phyloP scores from a whole-genome alignment of 2,888 invertebrate species.

The Slavum lentiscoides region DNA sequence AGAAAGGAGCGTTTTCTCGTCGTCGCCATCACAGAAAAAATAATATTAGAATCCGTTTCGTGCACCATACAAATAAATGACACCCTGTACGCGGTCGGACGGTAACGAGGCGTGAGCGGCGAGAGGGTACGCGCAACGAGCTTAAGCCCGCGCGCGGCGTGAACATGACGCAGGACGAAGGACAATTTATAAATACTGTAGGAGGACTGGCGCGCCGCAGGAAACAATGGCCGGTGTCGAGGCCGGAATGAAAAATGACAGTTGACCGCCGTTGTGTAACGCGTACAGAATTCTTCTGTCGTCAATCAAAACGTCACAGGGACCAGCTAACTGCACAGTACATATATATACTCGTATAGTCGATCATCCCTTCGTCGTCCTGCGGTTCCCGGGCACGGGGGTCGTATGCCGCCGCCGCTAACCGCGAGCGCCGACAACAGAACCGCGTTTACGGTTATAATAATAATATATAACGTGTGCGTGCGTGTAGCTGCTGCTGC shows the following conservation, averaged over 20 bases:
- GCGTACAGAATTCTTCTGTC: constrained; percentile 38
- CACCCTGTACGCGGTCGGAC: too few relatives aligned
- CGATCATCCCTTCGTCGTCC: too few relatives aligned
- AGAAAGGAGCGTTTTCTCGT: too few relatives aligned
- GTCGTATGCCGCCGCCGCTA: too few relatives aligned
- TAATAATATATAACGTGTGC: too few relatives aligned
- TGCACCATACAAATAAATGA: too few relatives aligned
- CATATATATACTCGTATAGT: too few relatives aligned
- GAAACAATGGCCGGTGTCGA: constrained; percentile 44
- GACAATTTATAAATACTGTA: neutral
- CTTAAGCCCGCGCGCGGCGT: neutral
- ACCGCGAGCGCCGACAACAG: neutral
- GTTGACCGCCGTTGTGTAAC: constrained; percentile 29
- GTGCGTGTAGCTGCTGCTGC: too few relatives aligned
- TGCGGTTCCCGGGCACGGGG: neutral
- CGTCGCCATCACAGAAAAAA: too few relatives aligned
- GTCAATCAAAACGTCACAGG: constrained; percentile 52
- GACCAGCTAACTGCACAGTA: neutral
- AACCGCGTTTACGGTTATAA: too few relatives aligned
- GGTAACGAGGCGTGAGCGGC: too few relatives aligned
- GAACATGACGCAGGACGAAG: neutral
- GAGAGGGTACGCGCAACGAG: neutral
- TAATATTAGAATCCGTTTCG: too few relatives aligned
- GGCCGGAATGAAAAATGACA: constrained; percentile 51
- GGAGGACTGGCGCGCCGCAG: neutral